phyloP scores from a whole-genome alignment of 2,113 vertebrate species.

The Dendrocopos noguchii region DNA sequence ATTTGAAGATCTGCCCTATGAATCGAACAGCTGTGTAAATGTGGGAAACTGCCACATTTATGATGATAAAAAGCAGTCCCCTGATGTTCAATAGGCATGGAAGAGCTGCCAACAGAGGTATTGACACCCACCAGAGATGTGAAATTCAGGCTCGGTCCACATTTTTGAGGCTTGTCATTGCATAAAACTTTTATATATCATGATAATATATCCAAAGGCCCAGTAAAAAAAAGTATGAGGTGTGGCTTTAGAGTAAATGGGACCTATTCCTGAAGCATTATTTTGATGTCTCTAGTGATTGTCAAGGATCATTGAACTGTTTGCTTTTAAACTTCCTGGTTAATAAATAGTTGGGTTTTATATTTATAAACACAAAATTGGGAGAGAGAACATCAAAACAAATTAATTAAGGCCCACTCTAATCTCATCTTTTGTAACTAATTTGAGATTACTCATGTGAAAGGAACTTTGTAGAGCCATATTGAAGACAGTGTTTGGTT shows the following conservation, averaged over 20 bases:
- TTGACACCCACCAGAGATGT: no score
- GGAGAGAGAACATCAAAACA: neutral
- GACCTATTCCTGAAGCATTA: neutral
- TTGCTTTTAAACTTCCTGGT: constrained; percentile 18
- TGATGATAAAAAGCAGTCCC: neutral
- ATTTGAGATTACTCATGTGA: neutral
- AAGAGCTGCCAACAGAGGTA: neutral
- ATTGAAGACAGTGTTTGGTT: neutral
- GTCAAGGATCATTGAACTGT: neutral
- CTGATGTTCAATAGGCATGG: neutral
- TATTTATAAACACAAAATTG: neutral
- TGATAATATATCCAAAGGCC: neutral
- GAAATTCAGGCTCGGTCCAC: no score
- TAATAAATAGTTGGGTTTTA: constrained; percentile 5
- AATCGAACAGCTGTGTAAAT: constrained; percentile 44
- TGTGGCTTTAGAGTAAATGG: neutral
- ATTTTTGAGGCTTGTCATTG: neutral
- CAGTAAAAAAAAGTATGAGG: neutral
- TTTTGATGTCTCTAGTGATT: neutral
- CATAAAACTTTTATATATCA: neutral
- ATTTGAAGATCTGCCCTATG: neutral
- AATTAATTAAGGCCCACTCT: neutral
- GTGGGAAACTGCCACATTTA: neutral
- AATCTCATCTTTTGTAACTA: neutral
- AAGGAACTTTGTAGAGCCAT: neutral